These are phyloP conservation scores for Neoascia interrupta DNA, from an alignment of 2,888 invertebrate species.

Conservation along the genomic window DNA sequence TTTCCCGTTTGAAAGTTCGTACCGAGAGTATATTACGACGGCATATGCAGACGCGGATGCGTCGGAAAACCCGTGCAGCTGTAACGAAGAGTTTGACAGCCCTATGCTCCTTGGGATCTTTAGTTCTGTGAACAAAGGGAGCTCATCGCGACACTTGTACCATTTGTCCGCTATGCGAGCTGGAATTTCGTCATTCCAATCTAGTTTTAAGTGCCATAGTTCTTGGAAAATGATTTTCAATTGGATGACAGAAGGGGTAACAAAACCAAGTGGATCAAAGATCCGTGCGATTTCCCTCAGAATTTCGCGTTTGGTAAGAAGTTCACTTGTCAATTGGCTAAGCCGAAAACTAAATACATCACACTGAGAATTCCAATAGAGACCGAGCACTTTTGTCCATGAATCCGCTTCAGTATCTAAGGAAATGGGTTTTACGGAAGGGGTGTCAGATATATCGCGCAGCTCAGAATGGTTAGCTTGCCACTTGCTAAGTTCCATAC, in stretches of 20 bases:
- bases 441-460: conserved; percentile 42
- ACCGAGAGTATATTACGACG: no score
- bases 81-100: background rate
- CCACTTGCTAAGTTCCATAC: conserved; percentile 27
- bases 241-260: conserved; percentile 49
- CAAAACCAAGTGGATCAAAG: conserved; percentile 59
- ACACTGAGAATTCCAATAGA: conserved; percentile 46
- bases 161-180: background rate
- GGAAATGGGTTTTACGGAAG: background rate
- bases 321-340: conserved; percentile 5
- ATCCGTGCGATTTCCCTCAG: conserved; percentile 22
- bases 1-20: no score
- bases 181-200: background rate
- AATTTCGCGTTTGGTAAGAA: conserved; percentile 17
- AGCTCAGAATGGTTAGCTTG: conserved; percentile 8
- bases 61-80: conserved; percentile 43
- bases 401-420: background rate
- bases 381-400: conserved; percentile 45
- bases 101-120: conserved; percentile 16
- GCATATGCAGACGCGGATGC: no score
- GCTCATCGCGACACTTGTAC: conserved; percentile 11
- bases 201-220: conserved; percentile 48
- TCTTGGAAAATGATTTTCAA: conserved; percentile 64
- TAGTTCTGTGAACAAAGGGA: conserved; percentile 17
- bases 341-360: no score